Evolutionary conservation across 2,888 invertebrate genomes (phyloP).

Genomic region (Polylopha cassiicola): DNA sequence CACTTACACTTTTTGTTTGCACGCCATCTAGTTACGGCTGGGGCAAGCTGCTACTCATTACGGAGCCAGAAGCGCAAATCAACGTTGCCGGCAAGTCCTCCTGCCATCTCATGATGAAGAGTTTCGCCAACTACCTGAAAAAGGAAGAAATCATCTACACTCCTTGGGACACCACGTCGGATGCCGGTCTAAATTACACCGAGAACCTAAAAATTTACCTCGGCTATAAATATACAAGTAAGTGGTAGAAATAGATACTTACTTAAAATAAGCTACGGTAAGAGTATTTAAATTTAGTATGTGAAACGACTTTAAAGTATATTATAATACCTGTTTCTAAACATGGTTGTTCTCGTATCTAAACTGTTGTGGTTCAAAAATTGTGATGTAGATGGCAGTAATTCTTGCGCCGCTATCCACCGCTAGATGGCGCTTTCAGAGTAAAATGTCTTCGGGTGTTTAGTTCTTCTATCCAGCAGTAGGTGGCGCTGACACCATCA

Average conservation of each 20-base stretch:
- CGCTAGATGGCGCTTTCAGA: constrained; percentile 13
- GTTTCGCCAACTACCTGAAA: constrained; percentile 79
- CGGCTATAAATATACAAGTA: constrained; percentile 83
- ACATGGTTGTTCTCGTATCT: no score
- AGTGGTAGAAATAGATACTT: constrained; percentile 50
- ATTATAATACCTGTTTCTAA: no score
- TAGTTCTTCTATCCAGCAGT: constrained; percentile 30
- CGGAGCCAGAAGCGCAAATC: constrained; percentile 82
- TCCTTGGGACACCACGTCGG: constrained; percentile 79
- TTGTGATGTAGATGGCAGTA: constrained; percentile 29
- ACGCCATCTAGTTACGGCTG: constrained; percentile 80
- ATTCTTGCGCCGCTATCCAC: constrained; percentile 12
- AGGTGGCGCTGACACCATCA: constrained; percentile 40
- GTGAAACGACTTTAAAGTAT: no score
- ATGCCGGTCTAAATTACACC: constrained; percentile 73
- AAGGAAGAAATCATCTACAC: constrained; percentile 64
- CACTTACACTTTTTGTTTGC: constrained; percentile 56
- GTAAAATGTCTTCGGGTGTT: neutral
- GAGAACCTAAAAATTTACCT: constrained; percentile 81
- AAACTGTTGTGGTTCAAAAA: no score
- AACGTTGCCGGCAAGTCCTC: constrained; percentile 82
- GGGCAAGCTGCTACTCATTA: constrained; percentile 83
- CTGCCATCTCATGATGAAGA: constrained; percentile 85
- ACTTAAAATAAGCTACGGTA: no score
- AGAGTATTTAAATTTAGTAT: no score